Percentiles rank a stretch among this genome's conserved stretches.
Conservation (phyloP, 2,888 invertebrate genomes). For the Pantelozetes paolii region DNA sequence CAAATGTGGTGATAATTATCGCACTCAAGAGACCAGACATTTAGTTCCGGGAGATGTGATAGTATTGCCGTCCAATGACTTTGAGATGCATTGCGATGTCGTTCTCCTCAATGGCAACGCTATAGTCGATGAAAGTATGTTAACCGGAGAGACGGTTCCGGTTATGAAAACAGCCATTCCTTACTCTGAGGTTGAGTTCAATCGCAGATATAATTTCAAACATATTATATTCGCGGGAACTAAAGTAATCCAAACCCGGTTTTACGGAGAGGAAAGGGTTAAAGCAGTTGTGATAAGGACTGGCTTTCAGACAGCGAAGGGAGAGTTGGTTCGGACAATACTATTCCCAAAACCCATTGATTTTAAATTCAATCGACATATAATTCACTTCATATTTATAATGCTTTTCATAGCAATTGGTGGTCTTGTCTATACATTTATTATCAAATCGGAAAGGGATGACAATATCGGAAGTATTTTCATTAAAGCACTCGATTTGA, state of each 20-base stretch:
- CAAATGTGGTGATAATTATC: not conserved
- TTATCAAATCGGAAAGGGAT: constrained; percentile 7
- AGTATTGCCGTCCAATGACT: constrained; percentile 51
- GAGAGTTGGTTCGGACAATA: constrained; percentile 71
- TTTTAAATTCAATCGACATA: constrained; percentile 70
- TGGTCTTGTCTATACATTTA: constrained; percentile 34
- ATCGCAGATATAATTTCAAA: constrained; percentile 48
- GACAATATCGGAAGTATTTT: constrained; percentile 25
- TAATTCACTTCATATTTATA: constrained; percentile 50
- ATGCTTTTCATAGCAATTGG: constrained; percentile 34
- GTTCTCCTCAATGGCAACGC: constrained; percentile 55
- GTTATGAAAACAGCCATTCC: constrained; percentile 49
- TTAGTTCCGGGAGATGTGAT: constrained; percentile 55
- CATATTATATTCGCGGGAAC: constrained; percentile 51
- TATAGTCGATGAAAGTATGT: constrained; percentile 57
- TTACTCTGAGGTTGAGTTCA: constrained; percentile 44
- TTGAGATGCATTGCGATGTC: constrained; percentile 56
- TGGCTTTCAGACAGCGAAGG: constrained; percentile 70
- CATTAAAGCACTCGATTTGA: constrained; percentile 35
- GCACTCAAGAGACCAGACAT: constrained; percentile 23
- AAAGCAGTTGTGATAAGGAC: constrained; percentile 56
- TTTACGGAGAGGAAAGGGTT: constrained; percentile 49
- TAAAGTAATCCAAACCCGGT: constrained; percentile 50
- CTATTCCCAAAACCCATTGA: constrained; percentile 71
- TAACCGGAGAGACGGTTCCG: constrained; percentile 52